phyloP scores from a whole-genome alignment of 2,797 vertebrate genomes.

The Synaphobranchus kaupii region DNA sequence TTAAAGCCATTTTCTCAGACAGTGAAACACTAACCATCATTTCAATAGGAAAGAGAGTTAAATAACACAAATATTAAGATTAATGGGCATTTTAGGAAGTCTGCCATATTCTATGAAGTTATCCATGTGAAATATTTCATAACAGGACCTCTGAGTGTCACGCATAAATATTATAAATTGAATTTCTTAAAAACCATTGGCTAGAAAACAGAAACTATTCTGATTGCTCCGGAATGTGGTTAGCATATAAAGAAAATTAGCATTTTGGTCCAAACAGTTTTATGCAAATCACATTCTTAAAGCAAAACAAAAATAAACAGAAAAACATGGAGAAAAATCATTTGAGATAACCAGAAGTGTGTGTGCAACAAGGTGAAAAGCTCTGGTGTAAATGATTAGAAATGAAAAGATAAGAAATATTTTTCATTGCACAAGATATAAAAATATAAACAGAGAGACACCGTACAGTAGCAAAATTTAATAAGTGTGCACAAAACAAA shows the following conservation, averaged over 20 bases:
- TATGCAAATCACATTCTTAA: neutral
- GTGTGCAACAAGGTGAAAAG: neutral
- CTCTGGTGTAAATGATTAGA: neutral
- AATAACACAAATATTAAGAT: conserved; percentile 21
- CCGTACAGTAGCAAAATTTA: neutral
- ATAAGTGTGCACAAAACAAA: neutral
- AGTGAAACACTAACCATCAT: conserved; percentile 11
- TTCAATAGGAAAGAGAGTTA: conserved; percentile 14
- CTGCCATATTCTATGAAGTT: conserved; percentile 26
- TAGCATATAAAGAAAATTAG: neutral
- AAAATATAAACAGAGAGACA: too few species aligned
- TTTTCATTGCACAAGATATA: neutral
- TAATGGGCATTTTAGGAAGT: conserved; percentile 21
- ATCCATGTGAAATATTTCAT: conserved; percentile 15
- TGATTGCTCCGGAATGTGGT: neutral
- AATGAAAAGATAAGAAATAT: neutral
- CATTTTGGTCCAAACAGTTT: neutral
- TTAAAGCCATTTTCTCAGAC: conserved; percentile 26
- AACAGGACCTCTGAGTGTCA: neutral
- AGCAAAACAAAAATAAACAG: neutral
- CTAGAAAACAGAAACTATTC: neutral
- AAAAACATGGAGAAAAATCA: neutral
- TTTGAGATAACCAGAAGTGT: neutral
- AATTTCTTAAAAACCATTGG: neutral
- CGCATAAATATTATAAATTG: conserved; percentile 1